Percentiles rank a stretch among this genome's conserved stretches.
Conservation (phyloP, 2,797 vertebrate species). For the Rhodeus uyekii region DNA sequence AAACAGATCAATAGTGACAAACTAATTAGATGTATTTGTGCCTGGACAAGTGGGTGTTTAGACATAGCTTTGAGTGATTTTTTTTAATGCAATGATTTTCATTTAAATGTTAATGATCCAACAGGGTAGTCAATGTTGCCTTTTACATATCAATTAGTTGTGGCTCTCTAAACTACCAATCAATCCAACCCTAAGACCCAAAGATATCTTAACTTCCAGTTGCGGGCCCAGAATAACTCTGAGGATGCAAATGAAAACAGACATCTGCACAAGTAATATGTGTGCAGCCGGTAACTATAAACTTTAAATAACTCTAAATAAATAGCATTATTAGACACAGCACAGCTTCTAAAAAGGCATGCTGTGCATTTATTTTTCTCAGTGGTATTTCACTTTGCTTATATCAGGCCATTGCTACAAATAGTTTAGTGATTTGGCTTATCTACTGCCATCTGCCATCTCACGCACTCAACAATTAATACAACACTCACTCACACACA, state of each 20-base stretch:
- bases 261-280: constrained; percentile 3
- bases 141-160: constrained; percentile 57
- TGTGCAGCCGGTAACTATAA: background rate
- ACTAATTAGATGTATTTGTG: constrained; percentile 51
- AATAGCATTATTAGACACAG: constrained; percentile 4
- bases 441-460: constrained; percentile 6
- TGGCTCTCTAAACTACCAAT: constrained; percentile 18
- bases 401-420: background rate
- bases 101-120: constrained; percentile 59
- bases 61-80: constrained; percentile 52
- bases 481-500: background rate
- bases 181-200: constrained; percentile 16
- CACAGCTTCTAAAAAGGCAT: constrained; percentile 7
- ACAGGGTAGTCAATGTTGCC: constrained; percentile 47
- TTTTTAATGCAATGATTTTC: constrained; percentile 51
- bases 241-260: background rate
- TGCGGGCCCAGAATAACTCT: background rate
- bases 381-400: constrained; percentile 23
- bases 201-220: constrained; percentile 12
- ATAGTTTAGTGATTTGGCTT: constrained; percentile 10
- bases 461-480: background rate
- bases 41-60: constrained; percentile 45
- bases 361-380: constrained; percentile 17
- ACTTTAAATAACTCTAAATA: constrained; percentile 17
- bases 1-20: constrained; percentile 58